Evolutionary conservation across 2,113 vertebrate species (phyloP).

Genomic region (Macrotis lagotis): DNA sequence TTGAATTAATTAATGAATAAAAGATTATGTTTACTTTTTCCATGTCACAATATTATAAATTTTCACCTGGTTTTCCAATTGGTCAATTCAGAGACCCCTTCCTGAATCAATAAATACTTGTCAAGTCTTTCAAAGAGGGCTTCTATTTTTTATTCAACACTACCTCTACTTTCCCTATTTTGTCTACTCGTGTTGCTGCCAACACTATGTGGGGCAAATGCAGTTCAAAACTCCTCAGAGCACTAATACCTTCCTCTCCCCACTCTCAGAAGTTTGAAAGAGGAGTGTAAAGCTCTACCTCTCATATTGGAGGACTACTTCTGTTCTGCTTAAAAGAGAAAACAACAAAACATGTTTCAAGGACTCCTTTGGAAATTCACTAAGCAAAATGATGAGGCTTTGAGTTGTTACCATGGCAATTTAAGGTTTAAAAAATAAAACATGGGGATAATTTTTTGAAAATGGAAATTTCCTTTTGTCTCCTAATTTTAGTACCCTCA

Average conservation of each 20-base stretch:
- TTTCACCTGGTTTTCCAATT: neutral
- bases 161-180: neutral
- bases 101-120: neutral
- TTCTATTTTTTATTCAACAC: neutral
- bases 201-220: no score
- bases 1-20: neutral
- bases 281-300: constrained; percentile 68
- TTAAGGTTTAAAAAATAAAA: constrained; percentile 75
- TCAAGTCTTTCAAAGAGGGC: neutral
- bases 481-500: constrained; percentile 74
- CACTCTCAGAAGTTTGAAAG: constrained; percentile 49
- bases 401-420: constrained; percentile 84
- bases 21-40: neutral
- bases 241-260: neutral
- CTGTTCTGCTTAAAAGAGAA: constrained; percentile 79
- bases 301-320: constrained; percentile 67
- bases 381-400: constrained; percentile 79
- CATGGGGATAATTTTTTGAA: constrained; percentile 80
- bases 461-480: constrained; percentile 84
- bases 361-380: constrained; percentile 82
- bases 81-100: neutral
- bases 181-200: neutral
- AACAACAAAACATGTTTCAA: constrained; percentile 84
- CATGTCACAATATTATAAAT: neutral
- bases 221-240: no score